Conservation (phyloP, 2,797 vertebrate genomes). For the Meriones psammophilus region DNA sequence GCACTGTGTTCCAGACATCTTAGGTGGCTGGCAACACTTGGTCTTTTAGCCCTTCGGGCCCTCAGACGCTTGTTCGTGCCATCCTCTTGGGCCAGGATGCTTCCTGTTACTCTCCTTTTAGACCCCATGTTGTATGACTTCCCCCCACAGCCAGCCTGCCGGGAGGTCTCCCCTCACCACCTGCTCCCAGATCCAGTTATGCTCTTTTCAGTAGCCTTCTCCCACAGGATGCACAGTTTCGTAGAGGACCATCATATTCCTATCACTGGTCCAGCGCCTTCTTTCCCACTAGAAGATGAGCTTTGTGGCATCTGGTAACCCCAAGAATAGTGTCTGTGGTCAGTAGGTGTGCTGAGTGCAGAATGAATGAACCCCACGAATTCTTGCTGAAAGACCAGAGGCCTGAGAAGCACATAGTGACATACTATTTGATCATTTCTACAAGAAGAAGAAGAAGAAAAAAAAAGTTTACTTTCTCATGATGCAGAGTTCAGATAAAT, state of each 20-base stretch:
- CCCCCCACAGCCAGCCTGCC: neutral
- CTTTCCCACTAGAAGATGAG: neutral
- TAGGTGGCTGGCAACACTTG: neutral
- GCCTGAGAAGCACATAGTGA: conserved; percentile 2
- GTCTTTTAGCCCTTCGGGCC: neutral
- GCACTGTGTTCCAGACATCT: neutral
- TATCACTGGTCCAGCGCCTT: neutral
- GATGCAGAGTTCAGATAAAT: conserved; percentile 48
- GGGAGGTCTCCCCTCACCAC: neutral
- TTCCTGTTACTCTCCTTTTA: neutral
- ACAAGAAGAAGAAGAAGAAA: conserved; percentile 4
- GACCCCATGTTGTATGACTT: neutral
- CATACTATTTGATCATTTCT: conserved; percentile 20
- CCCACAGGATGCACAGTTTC: neutral
- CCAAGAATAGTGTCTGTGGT: neutral
- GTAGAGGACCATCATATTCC: neutral
- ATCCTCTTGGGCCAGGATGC: neutral
- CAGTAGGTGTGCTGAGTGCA: conserved; percentile 17
- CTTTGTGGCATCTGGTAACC: neutral
- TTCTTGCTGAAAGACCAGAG: conserved; percentile 43
- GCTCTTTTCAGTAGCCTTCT: neutral
- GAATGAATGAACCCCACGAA: neutral
- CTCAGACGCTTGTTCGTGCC: neutral
- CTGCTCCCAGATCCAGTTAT: neutral
- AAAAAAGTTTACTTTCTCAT: neutral